phyloP scores from a whole-genome alignment of 2,888 invertebrate genomes.

The Polylopha cassiicola region DNA sequence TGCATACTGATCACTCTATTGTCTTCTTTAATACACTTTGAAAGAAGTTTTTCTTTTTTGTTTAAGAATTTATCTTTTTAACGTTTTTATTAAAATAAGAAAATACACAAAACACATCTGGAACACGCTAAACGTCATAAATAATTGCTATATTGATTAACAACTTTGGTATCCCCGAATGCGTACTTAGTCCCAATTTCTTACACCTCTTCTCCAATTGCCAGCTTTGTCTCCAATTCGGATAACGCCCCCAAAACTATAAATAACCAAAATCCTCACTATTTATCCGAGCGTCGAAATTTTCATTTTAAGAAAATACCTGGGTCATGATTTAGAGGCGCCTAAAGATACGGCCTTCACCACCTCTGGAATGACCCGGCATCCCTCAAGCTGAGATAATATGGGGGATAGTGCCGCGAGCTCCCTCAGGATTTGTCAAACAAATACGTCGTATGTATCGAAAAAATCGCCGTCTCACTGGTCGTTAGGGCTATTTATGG shows the following conservation, averaged over 20 bases:
- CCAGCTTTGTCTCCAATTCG: neutral
- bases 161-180: too few species aligned
- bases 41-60: constrained; percentile 20
- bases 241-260: constrained; percentile 28
- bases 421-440: constrained; percentile 75
- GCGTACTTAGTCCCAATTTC: too few species aligned
- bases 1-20: constrained; percentile 56
- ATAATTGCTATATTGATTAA: too few species aligned
- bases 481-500: constrained; percentile 75
- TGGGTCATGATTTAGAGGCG: constrained; percentile 67
- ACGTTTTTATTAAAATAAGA: constrained; percentile 1
- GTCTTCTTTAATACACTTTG: constrained; percentile 16
- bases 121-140: too few species aligned
- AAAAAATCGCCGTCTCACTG: constrained; percentile 71
- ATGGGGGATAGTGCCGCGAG: constrained; percentile 64
- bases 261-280: constrained; percentile 51
- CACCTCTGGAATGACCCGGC: constrained; percentile 72
- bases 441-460: constrained; percentile 73
- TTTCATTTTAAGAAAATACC: constrained; percentile 48
- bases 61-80: constrained; percentile 35
- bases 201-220: neutral
- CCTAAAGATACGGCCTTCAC: constrained; percentile 68
- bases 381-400: constrained; percentile 73
- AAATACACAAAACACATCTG: too few species aligned
- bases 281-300: constrained; percentile 24